Evolutionary conservation across 2,888 invertebrate genomes (phyloP), one percentile per base, ranked within the genome.

Genomic region (Nebria salina): DNA sequence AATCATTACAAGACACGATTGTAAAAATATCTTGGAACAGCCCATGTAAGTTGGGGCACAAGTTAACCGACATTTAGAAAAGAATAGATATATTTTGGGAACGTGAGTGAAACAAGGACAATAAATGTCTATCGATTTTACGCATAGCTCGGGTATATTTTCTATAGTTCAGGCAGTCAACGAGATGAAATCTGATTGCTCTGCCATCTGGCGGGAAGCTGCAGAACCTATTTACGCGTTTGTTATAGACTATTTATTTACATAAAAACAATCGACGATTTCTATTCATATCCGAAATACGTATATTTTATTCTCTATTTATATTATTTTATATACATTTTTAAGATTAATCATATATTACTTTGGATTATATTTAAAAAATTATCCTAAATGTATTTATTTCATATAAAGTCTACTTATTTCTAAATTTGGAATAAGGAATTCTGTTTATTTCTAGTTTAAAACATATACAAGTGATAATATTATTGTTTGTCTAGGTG

Each of bases 11-110:
- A 76, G 83, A 84, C 85, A 70, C 82, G 82, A 84, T 86, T 85
- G 87, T 87, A 88, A 87, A 88, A 88, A 88, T 88, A 88, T 87
- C 86, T 86, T 85, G 87, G 87, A 85, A 87, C 87, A 86, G 86
- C 87, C 88, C 87, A 86, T 86, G 85, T 86, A 85, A 83, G 85
- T 85, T 85, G 85, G 85, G 85, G 84, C 85, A 86, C 85, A 86
- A 85, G 86, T 85, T 86, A 84, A 86, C 86, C 86, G 85, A 86
- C 86, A 83, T 84, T 34, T 78, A 77, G 84, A 76, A 82, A 83
- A 85, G 86, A 84, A 83, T 85, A 85, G 85, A 86, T 82, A 84
- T 85, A 84, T 83, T 13, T 26, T 26, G 13, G 70, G 11, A 11
- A 15, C 20, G 15, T 13, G 8, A 70, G 25, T 25, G 70, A 7